Evolutionary conservation across 1,140 invertebrate genomes (phyloP).

Genomic region (Archivesica marissinica): DNA sequence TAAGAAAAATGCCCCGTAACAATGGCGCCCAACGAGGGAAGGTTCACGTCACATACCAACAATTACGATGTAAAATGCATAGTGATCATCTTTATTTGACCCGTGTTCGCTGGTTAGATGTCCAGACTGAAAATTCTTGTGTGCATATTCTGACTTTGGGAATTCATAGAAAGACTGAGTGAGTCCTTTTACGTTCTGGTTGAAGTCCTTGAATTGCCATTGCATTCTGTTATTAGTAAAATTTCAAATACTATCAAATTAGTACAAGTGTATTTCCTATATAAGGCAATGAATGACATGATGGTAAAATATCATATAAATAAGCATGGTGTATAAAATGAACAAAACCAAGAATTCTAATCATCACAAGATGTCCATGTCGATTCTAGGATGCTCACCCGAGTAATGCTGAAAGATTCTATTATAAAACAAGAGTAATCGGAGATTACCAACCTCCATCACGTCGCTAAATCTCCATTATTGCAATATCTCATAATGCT

Average conservation of each 20-base stretch:
- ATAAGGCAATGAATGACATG: no score
- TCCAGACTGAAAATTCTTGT: constrained; percentile 10
- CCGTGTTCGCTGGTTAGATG: constrained; percentile 2
- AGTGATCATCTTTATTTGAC: not conserved
- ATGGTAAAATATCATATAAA: no score
- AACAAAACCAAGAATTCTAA: no score
- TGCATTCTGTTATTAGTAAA: constrained; percentile 3
- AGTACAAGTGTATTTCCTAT: not conserved
- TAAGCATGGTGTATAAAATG: no score
- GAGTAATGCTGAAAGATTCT: no score
- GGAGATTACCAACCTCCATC: no score
- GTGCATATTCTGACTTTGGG: constrained; percentile 11
- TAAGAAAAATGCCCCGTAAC: not conserved
- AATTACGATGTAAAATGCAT: not conserved
- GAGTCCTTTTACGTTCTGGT: not conserved
- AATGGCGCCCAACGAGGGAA: not conserved
- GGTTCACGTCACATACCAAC: constrained; percentile 28
- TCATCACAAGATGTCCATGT: no score
- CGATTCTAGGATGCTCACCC: no score
- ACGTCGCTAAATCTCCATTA: no score
- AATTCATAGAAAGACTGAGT: constrained; percentile 9
- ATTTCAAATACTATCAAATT: not conserved
- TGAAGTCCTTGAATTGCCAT: constrained; percentile 4
- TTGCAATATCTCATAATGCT: no score
- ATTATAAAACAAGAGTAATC: no score